Conservation (phyloP, 2,797 vertebrate genomes). For the Lateolabrax maculatus region DNA sequence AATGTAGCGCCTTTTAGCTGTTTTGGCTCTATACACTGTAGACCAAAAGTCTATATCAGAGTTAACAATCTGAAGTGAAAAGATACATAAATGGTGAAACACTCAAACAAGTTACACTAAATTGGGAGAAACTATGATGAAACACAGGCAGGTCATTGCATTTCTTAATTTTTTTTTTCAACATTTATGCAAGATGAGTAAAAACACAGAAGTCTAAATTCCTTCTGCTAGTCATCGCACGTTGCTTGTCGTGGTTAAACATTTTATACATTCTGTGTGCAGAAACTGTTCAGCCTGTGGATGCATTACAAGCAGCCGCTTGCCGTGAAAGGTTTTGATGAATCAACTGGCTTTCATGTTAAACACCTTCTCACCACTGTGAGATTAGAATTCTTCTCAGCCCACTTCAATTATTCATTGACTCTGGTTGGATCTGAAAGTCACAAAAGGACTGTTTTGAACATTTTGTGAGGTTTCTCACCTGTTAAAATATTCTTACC, state of each 20-base stretch:
- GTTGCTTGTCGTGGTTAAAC: neutral
- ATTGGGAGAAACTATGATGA: neutral
- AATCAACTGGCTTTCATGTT: slow-evolving; percentile 49
- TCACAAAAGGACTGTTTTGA: slow-evolving; percentile 37
- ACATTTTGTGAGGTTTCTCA: slow-evolving; percentile 21
- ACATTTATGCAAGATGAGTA: neutral
- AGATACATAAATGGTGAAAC: neutral
- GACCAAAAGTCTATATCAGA: neutral
- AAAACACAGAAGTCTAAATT: neutral
- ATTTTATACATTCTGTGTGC: slow-evolving; percentile 10
- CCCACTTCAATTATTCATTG: slow-evolving; percentile 29
- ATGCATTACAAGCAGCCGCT: slow-evolving; percentile 40
- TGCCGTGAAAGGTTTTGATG: slow-evolving; percentile 34
- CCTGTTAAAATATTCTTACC: slow-evolving; percentile 19
- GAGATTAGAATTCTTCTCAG: slow-evolving; percentile 43
- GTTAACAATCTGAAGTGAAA: neutral
- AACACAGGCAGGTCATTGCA: neutral
- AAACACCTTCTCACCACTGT: slow-evolving; percentile 41
- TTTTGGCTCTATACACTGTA: neutral
- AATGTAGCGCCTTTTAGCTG: neutral
- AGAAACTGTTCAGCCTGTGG: slow-evolving; percentile 11
- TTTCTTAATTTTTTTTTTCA: slow-evolving; percentile 1
- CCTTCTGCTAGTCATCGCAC: neutral
- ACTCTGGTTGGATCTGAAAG: slow-evolving; percentile 17
- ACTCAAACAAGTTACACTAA: neutral